Evolutionary conservation across 2,888 invertebrate genomes (phyloP).

Genomic region (Spisula subtruncata): DNA sequence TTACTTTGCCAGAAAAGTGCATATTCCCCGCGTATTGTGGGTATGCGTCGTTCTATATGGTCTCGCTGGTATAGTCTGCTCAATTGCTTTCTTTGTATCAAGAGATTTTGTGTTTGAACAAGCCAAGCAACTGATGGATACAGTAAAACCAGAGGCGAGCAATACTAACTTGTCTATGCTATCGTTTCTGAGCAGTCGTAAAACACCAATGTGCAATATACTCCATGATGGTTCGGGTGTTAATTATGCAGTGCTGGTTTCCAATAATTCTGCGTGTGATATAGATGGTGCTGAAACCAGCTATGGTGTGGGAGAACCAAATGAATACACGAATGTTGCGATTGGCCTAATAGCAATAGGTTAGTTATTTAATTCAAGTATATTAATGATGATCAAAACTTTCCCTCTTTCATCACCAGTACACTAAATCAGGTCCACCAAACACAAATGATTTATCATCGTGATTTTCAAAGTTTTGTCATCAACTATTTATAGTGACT

Average conservation of each 20-base stretch:
- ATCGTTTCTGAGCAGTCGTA: neutral
- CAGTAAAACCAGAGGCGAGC: neutral
- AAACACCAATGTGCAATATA: conserved; percentile 48
- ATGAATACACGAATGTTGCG: conserved; percentile 43
- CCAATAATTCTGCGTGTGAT: conserved; percentile 40
- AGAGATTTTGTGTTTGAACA: conserved; percentile 61
- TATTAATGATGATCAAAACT: neutral
- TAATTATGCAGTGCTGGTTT: conserved; percentile 31
- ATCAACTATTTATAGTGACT: no score
- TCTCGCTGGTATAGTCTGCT: conserved; percentile 70
- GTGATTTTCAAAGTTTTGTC: no score
- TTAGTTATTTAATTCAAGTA: no score
- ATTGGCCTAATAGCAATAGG: conserved; percentile 50
- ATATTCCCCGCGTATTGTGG: conserved; percentile 72
- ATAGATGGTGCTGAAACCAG: conserved; percentile 46
- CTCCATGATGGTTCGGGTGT: neutral
- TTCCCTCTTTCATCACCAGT: no score
- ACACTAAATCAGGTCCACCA: no score
- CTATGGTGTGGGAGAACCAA: conserved; percentile 52
- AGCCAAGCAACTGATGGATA: conserved; percentile 27
- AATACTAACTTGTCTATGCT: neutral
- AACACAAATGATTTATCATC: no score
- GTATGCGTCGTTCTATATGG: conserved; percentile 69
- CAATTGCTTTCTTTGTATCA: conserved; percentile 67
- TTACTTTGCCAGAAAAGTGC: conserved; percentile 69